phyloP scores from a whole-genome alignment of 2,797 vertebrate species.

The Rhynchotus rufescens region DNA sequence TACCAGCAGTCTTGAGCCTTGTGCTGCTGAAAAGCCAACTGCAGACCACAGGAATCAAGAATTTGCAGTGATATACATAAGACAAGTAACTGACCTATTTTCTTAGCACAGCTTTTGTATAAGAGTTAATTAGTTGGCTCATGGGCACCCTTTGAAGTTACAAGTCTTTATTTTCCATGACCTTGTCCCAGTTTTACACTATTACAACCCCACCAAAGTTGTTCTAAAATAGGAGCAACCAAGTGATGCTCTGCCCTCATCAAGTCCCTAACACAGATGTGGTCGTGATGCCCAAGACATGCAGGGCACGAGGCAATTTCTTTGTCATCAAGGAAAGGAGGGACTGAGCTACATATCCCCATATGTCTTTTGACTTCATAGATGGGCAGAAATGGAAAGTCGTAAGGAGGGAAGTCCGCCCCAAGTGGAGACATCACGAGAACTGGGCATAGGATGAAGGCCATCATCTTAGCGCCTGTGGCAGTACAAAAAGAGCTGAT shows the following conservation, averaged over 20 bases:
- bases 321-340: neutral
- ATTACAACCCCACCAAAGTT: neutral
- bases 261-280: neutral
- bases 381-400: neutral
- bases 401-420: no score
- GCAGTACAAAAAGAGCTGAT: neutral
- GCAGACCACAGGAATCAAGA: slow-evolving; percentile 31
- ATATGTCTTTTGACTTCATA: neutral
- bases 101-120: neutral
- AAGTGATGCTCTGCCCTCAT: fast-evolving
- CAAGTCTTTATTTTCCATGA: neutral
- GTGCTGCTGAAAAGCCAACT: slow-evolving; percentile 33
- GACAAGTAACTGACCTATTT: slow-evolving; percentile 24
- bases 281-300: neutral
- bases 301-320: neutral
- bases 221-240: neutral
- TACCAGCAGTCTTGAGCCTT: neutral
- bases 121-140: slow-evolving; percentile 3
- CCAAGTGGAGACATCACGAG: neutral
- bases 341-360: neutral
- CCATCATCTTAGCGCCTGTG: neutral
- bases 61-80: neutral
- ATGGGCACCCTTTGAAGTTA: neutral
- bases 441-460: neutral
- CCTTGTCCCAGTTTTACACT: neutral